phyloP scores from a whole-genome alignment of 2,113 vertebrate genomes.

The Panurus biarmicus region DNA sequence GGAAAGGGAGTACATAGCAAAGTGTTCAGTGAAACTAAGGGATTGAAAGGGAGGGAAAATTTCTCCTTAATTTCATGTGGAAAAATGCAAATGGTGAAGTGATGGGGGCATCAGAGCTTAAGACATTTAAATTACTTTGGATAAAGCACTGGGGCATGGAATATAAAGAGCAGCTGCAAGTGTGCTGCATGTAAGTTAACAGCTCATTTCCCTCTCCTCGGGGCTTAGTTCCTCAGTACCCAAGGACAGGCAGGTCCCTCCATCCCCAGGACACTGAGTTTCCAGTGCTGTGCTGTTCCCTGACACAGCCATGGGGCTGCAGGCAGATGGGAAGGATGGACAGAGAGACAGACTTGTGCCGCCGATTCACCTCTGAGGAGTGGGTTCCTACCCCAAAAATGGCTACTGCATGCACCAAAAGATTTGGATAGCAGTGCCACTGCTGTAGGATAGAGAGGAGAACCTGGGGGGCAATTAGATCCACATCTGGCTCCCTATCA shows the following conservation, averaged over 20 bases:
- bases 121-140: conserved; percentile 34
- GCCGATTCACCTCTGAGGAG: background rate
- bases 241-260: background rate
- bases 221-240: background rate
- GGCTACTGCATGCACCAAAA: background rate
- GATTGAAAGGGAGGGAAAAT: background rate
- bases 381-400: background rate
- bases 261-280: background rate
- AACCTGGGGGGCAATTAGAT: background rate
- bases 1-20: background rate
- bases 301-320: background rate
- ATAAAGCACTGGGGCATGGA: conserved; percentile 15
- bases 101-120: conserved; percentile 17
- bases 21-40: background rate
- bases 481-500: background rate
- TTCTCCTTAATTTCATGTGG: background rate
- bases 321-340: fast-evolving
- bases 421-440: background rate
- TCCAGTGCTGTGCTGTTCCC: background rate
- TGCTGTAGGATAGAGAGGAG: background rate
- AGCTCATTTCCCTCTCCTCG: background rate
- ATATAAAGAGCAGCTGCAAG: background rate
- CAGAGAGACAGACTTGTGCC: background rate
- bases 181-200: background rate
- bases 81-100: conserved; percentile 1